phyloP scores from a whole-genome alignment of 37 sponge, comb jelly and placozoan genomes.

The Geodia barretti region DNA sequence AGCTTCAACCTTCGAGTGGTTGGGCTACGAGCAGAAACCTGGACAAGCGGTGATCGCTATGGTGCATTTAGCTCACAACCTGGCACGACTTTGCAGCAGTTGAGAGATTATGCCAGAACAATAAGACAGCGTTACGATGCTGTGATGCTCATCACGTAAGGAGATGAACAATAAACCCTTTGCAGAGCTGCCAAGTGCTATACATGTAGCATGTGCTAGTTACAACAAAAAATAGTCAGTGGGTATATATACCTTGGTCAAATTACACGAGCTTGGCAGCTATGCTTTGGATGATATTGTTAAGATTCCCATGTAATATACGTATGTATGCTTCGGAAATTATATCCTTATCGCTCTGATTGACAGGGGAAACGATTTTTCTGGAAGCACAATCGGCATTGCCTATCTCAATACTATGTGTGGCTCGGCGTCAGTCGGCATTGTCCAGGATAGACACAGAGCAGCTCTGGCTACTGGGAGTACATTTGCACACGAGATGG shows the following conservation, averaged over 20 bases:
- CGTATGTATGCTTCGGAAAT: background rate
- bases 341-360: no score
- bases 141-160: background rate
- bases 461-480: constrained; percentile 6
- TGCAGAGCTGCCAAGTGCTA: no score
- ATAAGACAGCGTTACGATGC: background rate
- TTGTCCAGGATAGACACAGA: constrained; percentile 38
- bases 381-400: constrained; percentile 41
- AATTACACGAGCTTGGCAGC: background rate
- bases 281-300: background rate
- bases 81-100: background rate
- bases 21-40: background rate
- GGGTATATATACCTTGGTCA: no score
- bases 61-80: background rate
- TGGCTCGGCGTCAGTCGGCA: constrained; percentile 5
- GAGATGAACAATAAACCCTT: no score
- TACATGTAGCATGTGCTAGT: no score
- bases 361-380: constrained; percentile 50
- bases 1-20: background rate
- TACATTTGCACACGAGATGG: constrained; percentile 79
- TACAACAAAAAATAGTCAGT: no score
- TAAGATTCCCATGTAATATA: background rate
- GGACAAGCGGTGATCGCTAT: background rate
- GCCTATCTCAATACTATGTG: constrained; percentile 64
- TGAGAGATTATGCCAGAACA: background rate